Conservation (phyloP, 2,888 invertebrate genomes). For the Alcis repandata region DNA sequence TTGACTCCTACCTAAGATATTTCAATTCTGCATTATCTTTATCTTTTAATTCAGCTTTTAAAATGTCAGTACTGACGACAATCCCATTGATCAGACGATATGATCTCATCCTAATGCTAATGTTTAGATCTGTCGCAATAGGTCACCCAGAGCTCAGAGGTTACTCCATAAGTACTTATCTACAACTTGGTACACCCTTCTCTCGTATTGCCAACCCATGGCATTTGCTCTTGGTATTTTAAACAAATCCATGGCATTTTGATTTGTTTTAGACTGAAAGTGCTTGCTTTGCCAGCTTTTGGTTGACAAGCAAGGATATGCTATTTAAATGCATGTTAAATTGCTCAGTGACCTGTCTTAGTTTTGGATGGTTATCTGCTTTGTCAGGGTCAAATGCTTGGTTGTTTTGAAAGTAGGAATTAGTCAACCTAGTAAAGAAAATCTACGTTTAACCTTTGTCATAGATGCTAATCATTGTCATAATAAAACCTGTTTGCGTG, state of each 20-base stretch:
- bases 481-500: neutral
- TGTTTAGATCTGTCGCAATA: constrained; percentile 27
- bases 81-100: constrained; percentile 30
- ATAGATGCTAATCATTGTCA: neutral
- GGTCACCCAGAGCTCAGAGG: constrained; percentile 27
- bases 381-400: constrained; percentile 25
- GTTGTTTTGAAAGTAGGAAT: neutral
- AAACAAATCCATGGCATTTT: constrained; percentile 30
- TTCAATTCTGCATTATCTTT: neutral
- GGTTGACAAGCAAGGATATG: constrained; percentile 27
- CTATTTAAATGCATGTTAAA: constrained; percentile 21
- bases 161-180: constrained; percentile 27
- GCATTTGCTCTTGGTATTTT: constrained; percentile 40
- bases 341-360: constrained; percentile 17
- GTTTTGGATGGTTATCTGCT: constrained; percentile 29
- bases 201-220: constrained; percentile 35
- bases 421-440: neutral
- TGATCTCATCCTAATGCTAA: constrained; percentile 32
- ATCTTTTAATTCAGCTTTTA: constrained; percentile 7
- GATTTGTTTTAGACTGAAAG: constrained; percentile 14
- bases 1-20: no score
- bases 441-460: neutral
- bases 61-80: constrained; percentile 31
- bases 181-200: constrained; percentile 10
- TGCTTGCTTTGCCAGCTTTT: constrained; percentile 6